These are phyloP conservation scores for Gryon sp. DNA, from an alignment of 1,140 invertebrate genomes.

Conservation along the genomic window DNA sequence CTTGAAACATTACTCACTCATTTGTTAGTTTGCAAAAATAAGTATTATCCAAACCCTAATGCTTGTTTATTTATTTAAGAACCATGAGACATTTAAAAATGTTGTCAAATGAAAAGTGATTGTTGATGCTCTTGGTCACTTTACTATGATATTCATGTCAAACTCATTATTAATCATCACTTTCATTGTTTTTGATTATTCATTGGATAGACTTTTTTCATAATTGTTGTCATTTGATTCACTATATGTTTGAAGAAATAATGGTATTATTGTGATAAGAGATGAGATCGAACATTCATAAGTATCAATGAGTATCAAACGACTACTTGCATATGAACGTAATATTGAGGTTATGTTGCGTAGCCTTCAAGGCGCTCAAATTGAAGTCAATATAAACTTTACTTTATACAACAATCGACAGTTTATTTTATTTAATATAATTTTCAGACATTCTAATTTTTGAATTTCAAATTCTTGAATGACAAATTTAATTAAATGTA, in stretches of 20 bases:
- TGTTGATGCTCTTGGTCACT: slow-evolving; percentile 5
- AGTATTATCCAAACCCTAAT: background rate
- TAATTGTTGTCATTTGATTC: background rate
- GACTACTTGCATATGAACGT: slow-evolving; percentile 9
- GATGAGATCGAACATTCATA: slow-evolving; percentile 7
- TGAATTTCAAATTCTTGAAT: no score
- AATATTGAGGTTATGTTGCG: slow-evolving; percentile 37
- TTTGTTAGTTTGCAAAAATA: slow-evolving; percentile 3
- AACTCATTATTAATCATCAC: slow-evolving; percentile 5
- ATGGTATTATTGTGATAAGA: background rate
- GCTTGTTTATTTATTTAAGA: background rate
- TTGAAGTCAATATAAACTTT: no score
- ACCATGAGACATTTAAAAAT: slow-evolving; percentile 21
- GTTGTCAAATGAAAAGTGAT: slow-evolving; percentile 4
- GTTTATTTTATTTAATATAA: no score
- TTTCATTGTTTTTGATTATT: slow-evolving; percentile 10
- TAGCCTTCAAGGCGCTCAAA: slow-evolving; percentile 20
- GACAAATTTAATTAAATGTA: no score
- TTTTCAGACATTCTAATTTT: no score
- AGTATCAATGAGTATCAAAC: slow-evolving; percentile 23
- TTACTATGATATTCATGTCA: slow-evolving; percentile 2
- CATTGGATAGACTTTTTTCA: background rate
- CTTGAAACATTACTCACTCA: slow-evolving; percentile 5
- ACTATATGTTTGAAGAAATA: background rate
- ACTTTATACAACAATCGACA: no score